Evolutionary conservation across 1,140 invertebrate species (phyloP), one percentile per base, ranked within the genome.

Genomic region (Microplitis mediator): DNA sequence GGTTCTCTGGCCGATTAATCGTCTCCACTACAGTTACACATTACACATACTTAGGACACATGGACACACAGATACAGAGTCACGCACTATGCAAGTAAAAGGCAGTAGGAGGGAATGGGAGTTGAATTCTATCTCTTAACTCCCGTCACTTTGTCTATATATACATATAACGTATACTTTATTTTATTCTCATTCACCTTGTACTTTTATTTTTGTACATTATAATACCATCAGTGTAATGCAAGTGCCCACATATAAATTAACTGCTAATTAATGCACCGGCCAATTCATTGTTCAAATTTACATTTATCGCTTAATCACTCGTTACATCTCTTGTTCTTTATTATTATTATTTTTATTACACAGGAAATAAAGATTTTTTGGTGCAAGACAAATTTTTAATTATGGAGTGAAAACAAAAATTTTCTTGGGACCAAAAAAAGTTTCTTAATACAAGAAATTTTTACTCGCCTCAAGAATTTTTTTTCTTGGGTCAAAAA

Each of bases 1-100:
- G 82, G 83, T 84, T 83, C 82, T 79, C 74, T 70, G 77, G 79
- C 75, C 83, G 83, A 85, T 85, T 85, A 84, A 85, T 86, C 81
- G 83, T 76, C 76, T 78, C 80, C 78, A 78, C 80, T 80, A 64
- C 39, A 64, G 39, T 45, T 45, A 45, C 63, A 45, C 34, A 31
- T 51, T 16, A 39, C 50, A 23, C 8, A 14, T 39, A 23, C 65
- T 5, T 14, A 50, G 13, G 50, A 45, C 31, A 32, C 39, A 64
- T 64, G 45, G 16, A 32, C 11, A 54, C 31, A 54, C 13, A 23
- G 9, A 62, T 62, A 62, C 32, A 35, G 32, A 62, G 32, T n/a
- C 60, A 62, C 60, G 31, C 60, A 62, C 60, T 36, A 31, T 62
- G 63, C 63, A 45, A 65, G n/a, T 65, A 36, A 39, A 16, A 62